Base-by-base conservation (phyloP, 30 jellyfish, hydroid and myxozoan genomes). In the Sanderia malayensis region DNA sequence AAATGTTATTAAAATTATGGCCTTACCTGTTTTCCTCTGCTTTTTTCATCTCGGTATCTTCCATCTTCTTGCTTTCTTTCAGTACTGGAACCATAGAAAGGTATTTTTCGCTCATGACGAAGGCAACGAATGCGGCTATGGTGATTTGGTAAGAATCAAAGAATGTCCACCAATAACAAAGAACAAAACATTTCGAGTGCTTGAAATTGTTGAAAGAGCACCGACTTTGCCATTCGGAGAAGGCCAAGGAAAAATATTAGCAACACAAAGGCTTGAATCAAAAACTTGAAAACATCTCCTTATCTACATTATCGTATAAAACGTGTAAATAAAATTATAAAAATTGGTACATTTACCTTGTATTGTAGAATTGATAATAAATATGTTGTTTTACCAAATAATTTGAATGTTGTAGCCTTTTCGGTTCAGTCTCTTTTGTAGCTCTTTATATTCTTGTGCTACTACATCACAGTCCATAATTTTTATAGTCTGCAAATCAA, bases 41-140 rank as follows among this genome's bases (percentile, higher is more conserved):
- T n/a, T n/a, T n/a, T n/a, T n/a, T n/a, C n/a, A n/a, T n/a, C n/a
- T n/a, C n/a, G n/a, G n/a, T n/a, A n/a, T n/a, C n/a, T n/a, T n/a
- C n/a, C n/a, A n/a, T n/a, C n/a, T n/a, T n/a, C n/a, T n/a, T n/a
- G n/a, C n/a, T 80, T 47, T 31, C 58, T 81, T 9, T 0, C 85
- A 93, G 99, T 93, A 85, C 58, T 93, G 99, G 99, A 80, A 85
- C 46, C 84, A 74, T 47, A 59, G 84, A 65, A 79, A 80, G 44
- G 92, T 93, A 20, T 85, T 66, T 33, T 80, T 93, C 72, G 96
- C 99, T 0, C 99, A 93, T 64, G 99, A 93, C 67, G 96, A 80
- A 33, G 61, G 74, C 27, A 82, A 86, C 58, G 86, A 84, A 29
- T 93, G 99, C 64, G 47, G 80, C 65, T 89, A 79, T 46, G 99